These are phyloP conservation scores for Sebastes fasciatus DNA, from an alignment of 2,113 vertebrate genomes.

Conservation along the genomic window DNA sequence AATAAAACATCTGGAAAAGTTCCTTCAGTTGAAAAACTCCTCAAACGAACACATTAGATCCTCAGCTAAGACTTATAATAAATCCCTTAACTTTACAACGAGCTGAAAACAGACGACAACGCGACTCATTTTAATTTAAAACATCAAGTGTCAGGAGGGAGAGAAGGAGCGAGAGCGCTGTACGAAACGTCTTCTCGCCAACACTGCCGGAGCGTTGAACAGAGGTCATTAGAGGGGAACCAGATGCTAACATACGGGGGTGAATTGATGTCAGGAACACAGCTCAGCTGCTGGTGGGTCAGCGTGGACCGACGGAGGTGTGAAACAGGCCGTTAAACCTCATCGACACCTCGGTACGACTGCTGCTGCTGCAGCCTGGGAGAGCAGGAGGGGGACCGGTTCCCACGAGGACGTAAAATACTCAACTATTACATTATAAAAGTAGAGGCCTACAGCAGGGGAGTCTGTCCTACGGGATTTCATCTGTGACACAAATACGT, in stretches of 20 bases:
- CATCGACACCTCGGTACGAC: slow-evolving; percentile 17
- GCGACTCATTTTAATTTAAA: background rate
- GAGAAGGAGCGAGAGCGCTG: background rate
- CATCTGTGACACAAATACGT: too few relatives aligned
- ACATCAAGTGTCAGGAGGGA: background rate
- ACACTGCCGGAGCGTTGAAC: background rate
- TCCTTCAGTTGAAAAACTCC: too few relatives aligned
- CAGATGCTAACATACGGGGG: background rate
- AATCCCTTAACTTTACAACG: too few relatives aligned
- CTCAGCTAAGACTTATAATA: too few relatives aligned
- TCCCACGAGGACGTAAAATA: too few relatives aligned
- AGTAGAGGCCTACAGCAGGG: too few relatives aligned
- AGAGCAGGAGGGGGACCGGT: background rate
- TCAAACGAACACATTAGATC: too few relatives aligned
- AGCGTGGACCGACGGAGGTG: background rate
- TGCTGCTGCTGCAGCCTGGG: slow-evolving; percentile 14
- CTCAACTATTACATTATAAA: too few relatives aligned
- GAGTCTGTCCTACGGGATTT: too few relatives aligned
- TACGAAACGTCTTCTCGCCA: background rate
- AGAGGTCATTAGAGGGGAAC: background rate
- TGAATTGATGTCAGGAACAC: background rate
- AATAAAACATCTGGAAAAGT: too few relatives aligned
- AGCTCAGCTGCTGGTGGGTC: background rate
- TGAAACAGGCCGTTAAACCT: slow-evolving; percentile 23
- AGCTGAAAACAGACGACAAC: background rate